Conservation (phyloP, 2,797 vertebrate genomes). For the Bothrops alternatus region DNA sequence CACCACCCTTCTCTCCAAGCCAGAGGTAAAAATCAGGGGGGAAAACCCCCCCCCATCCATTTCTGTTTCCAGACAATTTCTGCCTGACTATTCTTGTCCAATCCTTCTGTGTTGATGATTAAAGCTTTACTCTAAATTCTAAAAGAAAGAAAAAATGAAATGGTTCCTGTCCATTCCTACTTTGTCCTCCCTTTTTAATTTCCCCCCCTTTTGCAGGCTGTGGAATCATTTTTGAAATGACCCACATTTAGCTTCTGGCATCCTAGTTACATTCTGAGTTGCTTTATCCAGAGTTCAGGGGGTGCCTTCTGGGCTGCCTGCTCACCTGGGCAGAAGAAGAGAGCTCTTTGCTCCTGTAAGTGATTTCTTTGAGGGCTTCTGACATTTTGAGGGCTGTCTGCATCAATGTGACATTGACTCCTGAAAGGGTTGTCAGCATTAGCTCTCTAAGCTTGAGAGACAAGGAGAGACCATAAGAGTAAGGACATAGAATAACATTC, state of each 20-base stretch:
- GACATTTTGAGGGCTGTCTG: conserved; percentile 79
- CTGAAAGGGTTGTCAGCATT: conserved; percentile 81
- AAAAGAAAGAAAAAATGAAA: background rate
- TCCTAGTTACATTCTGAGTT: background rate
- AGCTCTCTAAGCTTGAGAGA: conserved; percentile 79
- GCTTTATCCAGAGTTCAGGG: background rate
- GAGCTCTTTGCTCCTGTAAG: conserved; percentile 68
- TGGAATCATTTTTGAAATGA: background rate
- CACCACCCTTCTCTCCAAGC: too few relatives aligned
- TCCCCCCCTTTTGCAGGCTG: background rate
- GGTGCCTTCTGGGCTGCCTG: background rate
- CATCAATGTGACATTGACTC: conserved; percentile 73
- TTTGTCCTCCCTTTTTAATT: background rate
- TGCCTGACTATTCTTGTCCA: background rate
- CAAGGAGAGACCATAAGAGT: conserved; percentile 46
- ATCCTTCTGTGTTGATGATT: background rate
- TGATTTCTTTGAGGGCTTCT: conserved; percentile 82
- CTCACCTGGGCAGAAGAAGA: conserved; percentile 39
- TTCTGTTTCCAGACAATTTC: too few relatives aligned
- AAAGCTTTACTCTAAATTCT: background rate
- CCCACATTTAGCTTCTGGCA: background rate
- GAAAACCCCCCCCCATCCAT: too few relatives aligned
- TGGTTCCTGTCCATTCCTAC: background rate
- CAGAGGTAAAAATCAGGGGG: too few relatives aligned
- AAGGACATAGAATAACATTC: background rate